Evolutionary conservation across 2,888 invertebrate genomes (phyloP), one percentile per base, ranked within the genome.

Genomic region (Scotopteryx bipunctaria): DNA sequence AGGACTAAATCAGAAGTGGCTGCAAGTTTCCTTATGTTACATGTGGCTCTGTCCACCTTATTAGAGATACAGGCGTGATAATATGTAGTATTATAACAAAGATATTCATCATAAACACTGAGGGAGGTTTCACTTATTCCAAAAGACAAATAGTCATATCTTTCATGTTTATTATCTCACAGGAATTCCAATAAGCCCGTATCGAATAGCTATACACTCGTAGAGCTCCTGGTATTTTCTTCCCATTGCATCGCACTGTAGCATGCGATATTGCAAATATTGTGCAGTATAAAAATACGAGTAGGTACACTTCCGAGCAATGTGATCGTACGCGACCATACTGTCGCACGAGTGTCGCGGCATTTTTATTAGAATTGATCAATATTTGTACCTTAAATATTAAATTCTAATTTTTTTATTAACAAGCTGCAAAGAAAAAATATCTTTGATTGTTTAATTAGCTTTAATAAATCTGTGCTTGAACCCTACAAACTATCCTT

Each of bases 141-240:
- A 44, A 51, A 58, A 54, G 47, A 47, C 48, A 57, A 58, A 62
- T 47, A 47, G 51, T 57, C 31, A 29, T 55, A 19, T 56, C 51
- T 36, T 17, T 46, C 23, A 53, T 59, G 63, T 63, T 74, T 74
- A 73, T 75, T 75, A 76, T 77, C 67, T 69, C 69, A 69, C 73
- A 74, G 74, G 81, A 84, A 85, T 85, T 83, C 81, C 84, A 84
- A 85, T 85, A 85, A 81, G 73, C 69, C 69, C 74, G 68, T 68
- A 78, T 78, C 71, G 74, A 69, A 78, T 76, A 73, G 76, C 81
- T 81, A 82, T 83, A 82, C 76, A 78, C 75, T 79, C 70, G 69
- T 73, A 70, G 72, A 71, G 72, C 70, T 67, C 72, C 69, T 74
- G 77, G 77, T 71, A 83, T 83, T 83, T 79, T 75, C 77, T 73